A percentile compares a stretch with the other conserved stretches of the same genome.
phyloP scores from a whole-genome alignment of 1,140 invertebrate species.

The Portunus trituberculatus region DNA sequence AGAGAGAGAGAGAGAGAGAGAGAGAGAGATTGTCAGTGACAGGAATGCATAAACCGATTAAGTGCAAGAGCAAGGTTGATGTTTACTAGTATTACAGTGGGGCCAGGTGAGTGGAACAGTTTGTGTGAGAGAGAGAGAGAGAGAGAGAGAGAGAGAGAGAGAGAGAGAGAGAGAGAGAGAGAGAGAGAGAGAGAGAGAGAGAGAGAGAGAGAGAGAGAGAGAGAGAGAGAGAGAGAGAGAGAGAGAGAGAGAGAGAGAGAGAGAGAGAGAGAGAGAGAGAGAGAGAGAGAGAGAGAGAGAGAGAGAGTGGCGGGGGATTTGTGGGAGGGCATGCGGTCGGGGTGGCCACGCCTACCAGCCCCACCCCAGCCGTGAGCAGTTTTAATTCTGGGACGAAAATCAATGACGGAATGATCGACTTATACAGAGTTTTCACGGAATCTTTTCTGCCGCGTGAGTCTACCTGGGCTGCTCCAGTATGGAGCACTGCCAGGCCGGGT shows the following conservation, averaged over 20 bases:
- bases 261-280: slow-evolving; percentile 33
- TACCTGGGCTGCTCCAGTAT: too few relatives aligned
- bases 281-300: neutral
- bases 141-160: neutral
- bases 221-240: neutral
- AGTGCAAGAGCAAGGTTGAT: too few relatives aligned
- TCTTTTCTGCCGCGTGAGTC: neutral
- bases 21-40: neutral
- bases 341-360: neutral
- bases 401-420: slow-evolving; percentile 37
- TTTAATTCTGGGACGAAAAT: slow-evolving; percentile 29
- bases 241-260: slow-evolving; percentile 26
- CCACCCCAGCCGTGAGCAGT: neutral
- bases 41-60: too few relatives aligned
- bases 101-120: too few relatives aligned
- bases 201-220: neutral
- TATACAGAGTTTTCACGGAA: neutral
- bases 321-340: neutral
- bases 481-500: too few relatives aligned
- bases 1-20: neutral
- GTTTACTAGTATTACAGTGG: too few relatives aligned
- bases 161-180: slow-evolving; percentile 38
- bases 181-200: neutral
- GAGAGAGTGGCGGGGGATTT: neutral
- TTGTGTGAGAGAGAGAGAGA: neutral